Evolutionary conservation across 2,113 vertebrate genomes (phyloP).

Genomic region (Sorex fumeus): DNA sequence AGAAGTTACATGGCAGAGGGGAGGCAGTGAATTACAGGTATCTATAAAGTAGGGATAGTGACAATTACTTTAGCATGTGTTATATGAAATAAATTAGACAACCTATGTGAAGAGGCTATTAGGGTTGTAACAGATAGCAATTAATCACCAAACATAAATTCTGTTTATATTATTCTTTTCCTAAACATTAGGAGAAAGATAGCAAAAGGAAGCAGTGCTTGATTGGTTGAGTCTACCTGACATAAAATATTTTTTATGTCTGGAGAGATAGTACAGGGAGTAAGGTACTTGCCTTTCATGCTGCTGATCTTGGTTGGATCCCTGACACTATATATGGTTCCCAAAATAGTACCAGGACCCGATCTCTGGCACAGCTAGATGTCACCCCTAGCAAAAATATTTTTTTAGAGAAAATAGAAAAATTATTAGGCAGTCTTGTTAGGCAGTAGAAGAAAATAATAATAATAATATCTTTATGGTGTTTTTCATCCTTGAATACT

Average conservation of each 20-base stretch:
- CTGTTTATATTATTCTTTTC: background rate
- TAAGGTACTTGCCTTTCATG: too few species aligned
- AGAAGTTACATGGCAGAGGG: background rate
- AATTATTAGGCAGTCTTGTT: background rate
- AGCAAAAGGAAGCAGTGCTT: background rate
- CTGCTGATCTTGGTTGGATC: too few species aligned
- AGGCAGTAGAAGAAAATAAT: background rate
- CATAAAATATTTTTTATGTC: too few species aligned
- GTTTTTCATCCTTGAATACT: slow-evolving; percentile 18
- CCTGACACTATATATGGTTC: too few species aligned
- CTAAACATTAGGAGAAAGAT: background rate
- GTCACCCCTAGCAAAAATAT: background rate
- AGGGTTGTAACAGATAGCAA: background rate
- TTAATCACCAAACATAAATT: slow-evolving; percentile 35
- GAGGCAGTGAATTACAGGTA: background rate
- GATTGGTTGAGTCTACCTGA: background rate
- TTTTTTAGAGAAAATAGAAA: slow-evolving; percentile 18
- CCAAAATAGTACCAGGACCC: too few species aligned
- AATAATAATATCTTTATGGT: background rate
- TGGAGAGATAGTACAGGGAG: too few species aligned
- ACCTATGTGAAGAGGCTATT: background rate
- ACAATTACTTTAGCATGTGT: background rate
- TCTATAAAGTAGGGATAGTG: background rate
- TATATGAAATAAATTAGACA: background rate
- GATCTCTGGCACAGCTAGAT: too few species aligned